Percentiles rank a stretch among this genome's conserved stretches.
These are phyloP conservation scores for Grammomys surdaster DNA, from an alignment of 2,113 vertebrate species.

Conservation along the genomic window DNA sequence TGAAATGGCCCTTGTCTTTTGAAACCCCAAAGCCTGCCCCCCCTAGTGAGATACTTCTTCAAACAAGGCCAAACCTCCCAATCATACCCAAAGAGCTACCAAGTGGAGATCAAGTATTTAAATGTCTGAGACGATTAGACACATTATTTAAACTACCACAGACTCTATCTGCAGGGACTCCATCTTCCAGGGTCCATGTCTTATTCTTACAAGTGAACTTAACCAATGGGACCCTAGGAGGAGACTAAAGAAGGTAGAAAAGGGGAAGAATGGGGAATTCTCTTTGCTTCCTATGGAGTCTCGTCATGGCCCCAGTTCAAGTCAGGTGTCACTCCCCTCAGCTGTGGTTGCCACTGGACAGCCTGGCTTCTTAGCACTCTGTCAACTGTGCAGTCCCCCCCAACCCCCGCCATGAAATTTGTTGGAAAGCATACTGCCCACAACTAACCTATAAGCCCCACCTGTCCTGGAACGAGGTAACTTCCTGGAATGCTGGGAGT, in stretches of 20 bases:
- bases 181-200: neutral
- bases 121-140: neutral
- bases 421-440: neutral
- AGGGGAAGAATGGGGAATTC: neutral
- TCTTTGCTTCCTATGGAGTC: slow-evolving; percentile 2
- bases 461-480: too few species aligned
- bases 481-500: too few species aligned
- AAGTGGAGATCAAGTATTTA: neutral
- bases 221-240: neutral
- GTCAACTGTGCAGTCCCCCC: neutral
- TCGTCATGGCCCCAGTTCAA: neutral
- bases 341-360: neutral
- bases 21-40: neutral
- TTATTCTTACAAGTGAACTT: neutral
- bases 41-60: neutral
- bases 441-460: too few species aligned
- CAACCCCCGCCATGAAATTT: neutral
- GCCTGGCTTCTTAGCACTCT: neutral
- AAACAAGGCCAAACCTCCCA: neutral
- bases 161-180: neutral
- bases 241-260: neutral
- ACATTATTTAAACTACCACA: neutral
- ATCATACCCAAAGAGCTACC: neutral
- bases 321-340: neutral
- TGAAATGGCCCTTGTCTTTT: neutral